A percentile compares a stretch with the other conserved stretches of the same genome.
These are phyloP conservation scores for Strix aluco DNA, from an alignment of 2,113 vertebrate species.

Conservation along the genomic window DNA sequence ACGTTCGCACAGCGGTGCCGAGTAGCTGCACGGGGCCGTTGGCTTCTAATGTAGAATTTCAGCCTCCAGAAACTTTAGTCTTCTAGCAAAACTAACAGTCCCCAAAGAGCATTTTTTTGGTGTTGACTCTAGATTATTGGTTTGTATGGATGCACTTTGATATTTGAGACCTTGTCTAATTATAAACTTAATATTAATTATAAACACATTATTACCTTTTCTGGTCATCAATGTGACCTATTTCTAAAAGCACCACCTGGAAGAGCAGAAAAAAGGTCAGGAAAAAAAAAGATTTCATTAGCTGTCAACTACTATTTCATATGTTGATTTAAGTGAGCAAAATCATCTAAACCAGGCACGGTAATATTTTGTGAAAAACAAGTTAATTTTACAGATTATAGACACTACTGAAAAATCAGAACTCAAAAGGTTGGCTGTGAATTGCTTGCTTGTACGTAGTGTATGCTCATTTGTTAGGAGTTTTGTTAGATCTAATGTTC, in stretches of 20 bases:
- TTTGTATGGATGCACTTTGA: not conserved
- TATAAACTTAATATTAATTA: not conserved
- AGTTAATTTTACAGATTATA: not conserved
- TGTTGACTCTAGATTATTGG: not conserved
- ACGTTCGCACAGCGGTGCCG: not conserved
- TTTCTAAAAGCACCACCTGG: not conserved
- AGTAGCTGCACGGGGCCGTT: accelerated
- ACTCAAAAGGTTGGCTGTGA: accelerated
- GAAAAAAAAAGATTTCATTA: not conserved
- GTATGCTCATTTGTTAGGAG: no score
- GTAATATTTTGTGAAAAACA: not conserved
- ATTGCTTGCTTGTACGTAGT: not conserved
- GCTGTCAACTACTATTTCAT: not conserved
- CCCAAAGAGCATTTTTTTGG: not conserved
- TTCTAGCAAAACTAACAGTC: not conserved
- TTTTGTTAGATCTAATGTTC: not conserved
- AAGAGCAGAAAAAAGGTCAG: not conserved
- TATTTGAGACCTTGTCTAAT: not conserved
- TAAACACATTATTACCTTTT: not conserved
- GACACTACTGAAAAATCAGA: not conserved
- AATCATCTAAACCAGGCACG: not conserved
- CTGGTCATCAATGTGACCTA: not conserved
- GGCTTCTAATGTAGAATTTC: not conserved
- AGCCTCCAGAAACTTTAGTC: not conserved
- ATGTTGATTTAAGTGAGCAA: not conserved